Conservation (phyloP, 2,113 vertebrate species). For the Syngnathus floridae region DNA sequence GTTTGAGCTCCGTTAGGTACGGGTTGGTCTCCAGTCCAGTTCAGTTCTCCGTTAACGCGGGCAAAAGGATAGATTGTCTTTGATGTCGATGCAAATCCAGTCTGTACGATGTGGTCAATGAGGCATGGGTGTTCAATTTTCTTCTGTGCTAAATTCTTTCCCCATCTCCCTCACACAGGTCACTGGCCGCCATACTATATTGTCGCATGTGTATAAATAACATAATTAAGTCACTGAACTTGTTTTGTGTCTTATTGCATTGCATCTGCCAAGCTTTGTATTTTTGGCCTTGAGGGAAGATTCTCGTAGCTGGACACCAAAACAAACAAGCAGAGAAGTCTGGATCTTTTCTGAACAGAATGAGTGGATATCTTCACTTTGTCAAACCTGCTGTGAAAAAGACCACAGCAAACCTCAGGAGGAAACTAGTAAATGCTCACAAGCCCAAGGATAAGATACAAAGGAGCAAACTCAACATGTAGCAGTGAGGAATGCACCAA, state of each 20-base stretch:
- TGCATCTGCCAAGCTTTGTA: slow-evolving; percentile 46
- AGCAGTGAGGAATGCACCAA: neutral
- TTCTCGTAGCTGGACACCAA: neutral
- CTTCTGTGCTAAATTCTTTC: slow-evolving; percentile 30
- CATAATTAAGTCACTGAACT: slow-evolving; percentile 61
- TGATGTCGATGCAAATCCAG: slow-evolving; percentile 21
- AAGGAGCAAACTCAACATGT: neutral
- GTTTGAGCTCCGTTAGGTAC: slow-evolving; percentile 28
- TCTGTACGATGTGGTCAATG: slow-evolving; percentile 1
- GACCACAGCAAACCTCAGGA: neutral
- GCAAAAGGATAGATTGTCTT: slow-evolving; percentile 9
- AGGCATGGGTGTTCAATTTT: slow-evolving; percentile 21
- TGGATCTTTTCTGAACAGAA: neutral
- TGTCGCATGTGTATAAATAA: slow-evolving; percentile 71
- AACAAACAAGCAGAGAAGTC: neutral
- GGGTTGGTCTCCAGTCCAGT: slow-evolving; percentile 17
- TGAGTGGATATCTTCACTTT: neutral
- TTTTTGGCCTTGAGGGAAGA: slow-evolving; percentile 11
- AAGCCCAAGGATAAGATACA: neutral
- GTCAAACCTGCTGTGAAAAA: neutral
- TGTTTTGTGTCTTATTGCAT: slow-evolving; percentile 55
- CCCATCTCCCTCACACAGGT: slow-evolving; percentile 32
- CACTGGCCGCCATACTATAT: slow-evolving; percentile 35
- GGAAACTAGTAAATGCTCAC: neutral
- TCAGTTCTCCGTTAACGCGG: slow-evolving; percentile 3